These are phyloP conservation scores for Telmatherina bonti DNA, from an alignment of 2,797 vertebrate species.

Conservation along the genomic window DNA sequence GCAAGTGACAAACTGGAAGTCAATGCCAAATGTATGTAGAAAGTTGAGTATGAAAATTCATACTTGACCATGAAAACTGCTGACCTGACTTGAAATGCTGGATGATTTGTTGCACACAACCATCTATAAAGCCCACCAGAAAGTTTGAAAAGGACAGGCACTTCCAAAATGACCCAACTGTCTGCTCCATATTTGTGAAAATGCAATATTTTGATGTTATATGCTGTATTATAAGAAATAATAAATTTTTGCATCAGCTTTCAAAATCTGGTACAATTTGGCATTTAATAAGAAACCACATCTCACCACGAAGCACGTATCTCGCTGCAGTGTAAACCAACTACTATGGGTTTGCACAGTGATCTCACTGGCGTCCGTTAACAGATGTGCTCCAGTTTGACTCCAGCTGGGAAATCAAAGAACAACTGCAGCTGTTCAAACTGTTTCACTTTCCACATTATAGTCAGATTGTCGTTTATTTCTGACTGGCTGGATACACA, in stretches of 20 bases:
- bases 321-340: constrained; percentile 40
- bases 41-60: not conserved
- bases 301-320: constrained; percentile 45
- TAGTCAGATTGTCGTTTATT: constrained; percentile 32
- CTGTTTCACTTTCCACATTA: constrained; percentile 66
- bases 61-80: not conserved
- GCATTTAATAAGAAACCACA: constrained; percentile 1
- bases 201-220: not conserved
- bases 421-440: constrained; percentile 77
- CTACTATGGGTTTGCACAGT: constrained; percentile 48
- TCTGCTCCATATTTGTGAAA: not conserved
- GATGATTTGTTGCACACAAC: not conserved
- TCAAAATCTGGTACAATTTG: not conserved
- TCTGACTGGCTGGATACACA: constrained; percentile 43
- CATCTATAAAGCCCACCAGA: not conserved
- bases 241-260: not conserved
- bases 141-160: not conserved
- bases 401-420: constrained; percentile 78
- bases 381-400: constrained; percentile 69
- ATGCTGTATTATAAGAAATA: not conserved
- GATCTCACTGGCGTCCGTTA: constrained; percentile 67
- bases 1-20: not conserved
- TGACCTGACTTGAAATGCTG: not conserved
- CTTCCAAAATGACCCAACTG: not conserved
- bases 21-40: not conserved